Evolutionary conservation across 2,113 vertebrate species (phyloP).

Genomic region (Setophaga petechia): DNA sequence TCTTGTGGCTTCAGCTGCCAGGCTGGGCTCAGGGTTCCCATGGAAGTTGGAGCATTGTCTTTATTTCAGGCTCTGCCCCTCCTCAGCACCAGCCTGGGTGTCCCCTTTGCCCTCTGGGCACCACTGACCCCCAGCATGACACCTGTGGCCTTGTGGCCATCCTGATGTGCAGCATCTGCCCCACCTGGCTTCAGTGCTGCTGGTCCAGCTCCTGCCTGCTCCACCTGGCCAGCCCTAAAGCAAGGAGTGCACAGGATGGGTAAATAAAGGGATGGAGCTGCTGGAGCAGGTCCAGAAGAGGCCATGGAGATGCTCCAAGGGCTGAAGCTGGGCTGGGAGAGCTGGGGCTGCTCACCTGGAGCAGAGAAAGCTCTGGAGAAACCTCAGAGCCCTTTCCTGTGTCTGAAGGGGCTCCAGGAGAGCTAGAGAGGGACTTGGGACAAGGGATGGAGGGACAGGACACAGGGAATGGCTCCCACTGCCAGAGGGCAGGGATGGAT

Average conservation of each 20-base stretch:
- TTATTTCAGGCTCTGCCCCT: not conserved
- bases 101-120: not conserved
- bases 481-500: not conserved
- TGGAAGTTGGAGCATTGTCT: rapidly evolving
- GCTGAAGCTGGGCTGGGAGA: not conserved
- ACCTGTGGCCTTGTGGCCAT: not conserved
- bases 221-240: not conserved
- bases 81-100: rapidly evolving
- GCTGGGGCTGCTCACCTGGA: not conserved
- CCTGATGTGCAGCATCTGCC: not conserved
- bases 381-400: not conserved
- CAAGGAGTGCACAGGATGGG: not conserved
- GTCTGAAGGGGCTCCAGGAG: not conserved
- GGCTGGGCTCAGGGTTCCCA: not conserved
- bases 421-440: not conserved
- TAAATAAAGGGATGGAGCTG: not conserved
- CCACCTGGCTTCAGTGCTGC: rapidly evolving
- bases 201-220: not conserved
- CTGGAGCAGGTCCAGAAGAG: not conserved
- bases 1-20: not conserved
- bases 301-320: not conserved
- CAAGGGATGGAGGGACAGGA: not conserved
- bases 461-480: not conserved
- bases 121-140: not conserved
- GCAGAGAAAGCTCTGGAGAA: not conserved